A percentile compares a stretch with the other conserved stretches of the same genome.
These are phyloP conservation scores for Epinephelus malabaricus DNA, from an alignment of 2,797 vertebrate genomes.

Conservation along the genomic window DNA sequence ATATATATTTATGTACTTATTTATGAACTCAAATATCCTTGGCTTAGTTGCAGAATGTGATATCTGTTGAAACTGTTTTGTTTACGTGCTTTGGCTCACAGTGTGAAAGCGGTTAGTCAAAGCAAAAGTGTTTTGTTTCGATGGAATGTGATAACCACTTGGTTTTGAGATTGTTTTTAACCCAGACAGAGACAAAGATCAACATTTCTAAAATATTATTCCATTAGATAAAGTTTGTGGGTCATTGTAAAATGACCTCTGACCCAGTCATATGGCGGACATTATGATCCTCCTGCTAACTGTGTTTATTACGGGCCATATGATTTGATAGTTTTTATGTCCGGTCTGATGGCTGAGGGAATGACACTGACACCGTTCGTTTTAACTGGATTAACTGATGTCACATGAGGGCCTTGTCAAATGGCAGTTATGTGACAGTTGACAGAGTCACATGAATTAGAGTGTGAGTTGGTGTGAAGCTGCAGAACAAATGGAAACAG, in stretches of 20 bases:
- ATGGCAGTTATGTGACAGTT: constrained; percentile 31
- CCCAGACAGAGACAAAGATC: neutral
- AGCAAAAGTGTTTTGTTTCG: constrained; percentile 49
- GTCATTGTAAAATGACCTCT: neutral
- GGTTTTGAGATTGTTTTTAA: neutral
- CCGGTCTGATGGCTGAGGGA: neutral
- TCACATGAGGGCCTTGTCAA: constrained; percentile 54
- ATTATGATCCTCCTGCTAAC: neutral
- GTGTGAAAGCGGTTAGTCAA: constrained; percentile 38
- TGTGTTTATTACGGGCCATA: neutral
- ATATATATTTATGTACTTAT: neutral
- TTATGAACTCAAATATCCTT: constrained; percentile 28
- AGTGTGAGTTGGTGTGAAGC: constrained; percentile 8
- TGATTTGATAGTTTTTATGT: constrained; percentile 6
- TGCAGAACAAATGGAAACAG: constrained; percentile 6
- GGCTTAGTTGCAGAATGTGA: constrained; percentile 19
- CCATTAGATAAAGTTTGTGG: constrained; percentile 5
- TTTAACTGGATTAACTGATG: constrained; percentile 7
- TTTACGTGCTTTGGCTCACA: constrained; percentile 45
- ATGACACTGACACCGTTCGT: neutral
- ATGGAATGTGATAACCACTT: constrained; percentile 32
- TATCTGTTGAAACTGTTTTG: constrained; percentile 23
- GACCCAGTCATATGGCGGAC: neutral
- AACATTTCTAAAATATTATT: neutral
- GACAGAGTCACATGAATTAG: constrained; percentile 35